Conservation (phyloP, 2,888 invertebrate genomes). For the Sussaba pulchella region DNA sequence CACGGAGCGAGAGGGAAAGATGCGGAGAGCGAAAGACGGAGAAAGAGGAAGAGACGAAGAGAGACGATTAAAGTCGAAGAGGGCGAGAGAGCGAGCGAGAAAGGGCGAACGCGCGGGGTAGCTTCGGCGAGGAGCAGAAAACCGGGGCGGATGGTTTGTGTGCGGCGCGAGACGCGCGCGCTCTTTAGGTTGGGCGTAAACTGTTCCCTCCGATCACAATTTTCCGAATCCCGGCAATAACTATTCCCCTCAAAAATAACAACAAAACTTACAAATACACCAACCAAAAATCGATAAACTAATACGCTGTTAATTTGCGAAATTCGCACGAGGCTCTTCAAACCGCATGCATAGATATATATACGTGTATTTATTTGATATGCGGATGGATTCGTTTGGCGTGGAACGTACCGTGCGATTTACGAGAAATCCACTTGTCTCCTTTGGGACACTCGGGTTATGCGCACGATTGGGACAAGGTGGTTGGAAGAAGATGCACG, state of each 20-base stretch:
- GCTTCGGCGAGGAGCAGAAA: constrained; percentile 23
- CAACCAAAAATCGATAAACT: neutral
- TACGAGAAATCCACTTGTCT: constrained; percentile 3
- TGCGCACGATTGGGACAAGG: neutral
- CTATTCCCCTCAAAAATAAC: neutral
- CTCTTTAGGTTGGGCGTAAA: constrained; percentile 56
- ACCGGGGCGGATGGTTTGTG: constrained; percentile 27
- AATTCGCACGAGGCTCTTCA: neutral
- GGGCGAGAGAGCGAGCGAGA: neutral
- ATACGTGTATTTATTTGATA: too few relatives aligned
- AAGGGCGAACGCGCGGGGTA: neutral
- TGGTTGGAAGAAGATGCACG: constrained; percentile 15
- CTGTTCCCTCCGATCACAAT: constrained; percentile 6
- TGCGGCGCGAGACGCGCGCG: constrained; percentile 40
- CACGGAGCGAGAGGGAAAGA: neutral
- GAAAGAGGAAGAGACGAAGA: neutral
- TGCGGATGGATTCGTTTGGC: too few relatives aligned
- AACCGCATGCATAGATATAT: neutral
- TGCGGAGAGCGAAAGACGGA: neutral
- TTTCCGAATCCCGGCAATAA: neutral
- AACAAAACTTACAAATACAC: neutral
- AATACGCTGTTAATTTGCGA: neutral
- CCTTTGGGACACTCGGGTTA: constrained; percentile 9
- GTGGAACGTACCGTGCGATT: neutral
- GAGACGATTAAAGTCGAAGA: too few relatives aligned